phyloP scores from a whole-genome alignment of 2,888 invertebrate species.

The Ophioninae sp. region DNA sequence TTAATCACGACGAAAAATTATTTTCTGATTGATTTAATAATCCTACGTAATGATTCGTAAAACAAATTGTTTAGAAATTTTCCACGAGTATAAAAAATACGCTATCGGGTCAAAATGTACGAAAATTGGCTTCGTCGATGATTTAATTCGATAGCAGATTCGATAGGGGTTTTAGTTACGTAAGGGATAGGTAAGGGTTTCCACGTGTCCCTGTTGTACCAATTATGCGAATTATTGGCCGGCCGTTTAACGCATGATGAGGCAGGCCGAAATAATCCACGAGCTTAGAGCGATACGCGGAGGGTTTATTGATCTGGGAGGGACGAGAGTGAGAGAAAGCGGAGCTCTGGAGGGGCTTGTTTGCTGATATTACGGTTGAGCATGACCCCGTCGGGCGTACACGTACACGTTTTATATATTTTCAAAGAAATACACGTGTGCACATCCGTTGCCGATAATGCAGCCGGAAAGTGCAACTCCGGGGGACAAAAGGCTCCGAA shows the following conservation, averaged over 20 bases:
- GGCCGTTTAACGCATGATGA: slow-evolving; percentile 33
- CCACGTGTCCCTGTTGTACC: neutral
- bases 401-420: slow-evolving; percentile 50
- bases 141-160: neutral
- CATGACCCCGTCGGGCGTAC: slow-evolving; percentile 53
- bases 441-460: slow-evolving; percentile 58
- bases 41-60: too few relatives aligned
- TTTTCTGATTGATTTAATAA: too few relatives aligned
- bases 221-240: slow-evolving; percentile 29
- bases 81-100: too few relatives aligned
- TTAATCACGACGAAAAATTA: too few relatives aligned
- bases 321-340: slow-evolving; percentile 3
- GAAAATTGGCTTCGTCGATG: too few relatives aligned
- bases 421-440: slow-evolving; percentile 55
- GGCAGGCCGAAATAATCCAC: slow-evolving; percentile 45
- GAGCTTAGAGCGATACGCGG: slow-evolving; percentile 26
- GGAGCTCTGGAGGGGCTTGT: neutral
- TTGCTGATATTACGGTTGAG: slow-evolving; percentile 56
- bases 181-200: neutral
- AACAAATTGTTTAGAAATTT: too few relatives aligned
- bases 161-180: neutral
- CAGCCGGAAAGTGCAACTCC: slow-evolving; percentile 61
- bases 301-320: slow-evolving; percentile 59
- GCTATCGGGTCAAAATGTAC: too few relatives aligned
- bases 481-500: slow-evolving; percentile 55